phyloP scores from a whole-genome alignment of 2,797 vertebrate genomes.

The Podarcis lilfordi region DNA sequence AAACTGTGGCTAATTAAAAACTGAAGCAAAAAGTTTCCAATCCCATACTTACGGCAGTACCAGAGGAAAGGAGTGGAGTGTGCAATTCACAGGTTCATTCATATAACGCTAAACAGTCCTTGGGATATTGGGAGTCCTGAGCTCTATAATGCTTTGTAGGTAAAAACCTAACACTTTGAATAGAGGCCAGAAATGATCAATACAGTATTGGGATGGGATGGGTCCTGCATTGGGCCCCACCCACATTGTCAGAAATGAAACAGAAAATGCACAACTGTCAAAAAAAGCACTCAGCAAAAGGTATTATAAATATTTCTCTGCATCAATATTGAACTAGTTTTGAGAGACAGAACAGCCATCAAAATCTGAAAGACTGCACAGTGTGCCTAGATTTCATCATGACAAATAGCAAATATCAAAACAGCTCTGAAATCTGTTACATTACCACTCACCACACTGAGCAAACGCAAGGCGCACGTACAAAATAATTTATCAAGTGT shows the following conservation, averaged over 20 bases:
- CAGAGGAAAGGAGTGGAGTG: no score
- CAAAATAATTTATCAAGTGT: constrained; percentile 40
- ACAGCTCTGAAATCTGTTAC: not conserved
- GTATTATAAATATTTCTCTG: not conserved
- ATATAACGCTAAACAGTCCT: no score
- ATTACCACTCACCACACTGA: not conserved
- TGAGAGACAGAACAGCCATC: constrained; percentile 34
- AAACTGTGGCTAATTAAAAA: no score
- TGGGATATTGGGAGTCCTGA: no score
- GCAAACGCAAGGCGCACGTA: constrained; percentile 32
- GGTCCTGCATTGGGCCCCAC: not conserved
- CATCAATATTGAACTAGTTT: not conserved
- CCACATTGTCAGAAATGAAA: constrained; percentile 2
- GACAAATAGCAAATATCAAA: not conserved
- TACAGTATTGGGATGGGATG: not conserved
- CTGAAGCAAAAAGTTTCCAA: no score
- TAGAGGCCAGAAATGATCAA: not conserved
- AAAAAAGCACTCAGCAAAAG: not conserved
- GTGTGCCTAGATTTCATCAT: not conserved
- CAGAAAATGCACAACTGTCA: not conserved
- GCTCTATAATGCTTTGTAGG: no score
- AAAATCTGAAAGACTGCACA: not conserved
- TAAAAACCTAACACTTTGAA: not conserved
- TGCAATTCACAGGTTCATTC: no score
- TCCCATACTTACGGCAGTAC: no score